A percentile compares a stretch with the other conserved stretches of the same genome.
These are phyloP conservation scores for Hirundo rustica DNA, from an alignment of 2,797 vertebrate species.

Conservation along the genomic window DNA sequence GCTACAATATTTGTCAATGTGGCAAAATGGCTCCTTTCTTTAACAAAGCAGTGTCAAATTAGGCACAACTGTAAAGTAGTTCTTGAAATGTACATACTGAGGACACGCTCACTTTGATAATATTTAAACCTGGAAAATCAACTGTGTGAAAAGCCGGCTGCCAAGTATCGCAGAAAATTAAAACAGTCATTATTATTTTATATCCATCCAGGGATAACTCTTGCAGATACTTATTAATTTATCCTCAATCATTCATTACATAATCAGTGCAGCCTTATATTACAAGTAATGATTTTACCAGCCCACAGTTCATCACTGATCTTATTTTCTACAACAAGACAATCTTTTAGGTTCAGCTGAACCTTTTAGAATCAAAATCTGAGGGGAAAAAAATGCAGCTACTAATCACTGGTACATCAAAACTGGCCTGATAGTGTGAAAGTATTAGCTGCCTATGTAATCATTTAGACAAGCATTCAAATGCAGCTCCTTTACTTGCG, in stretches of 20 bases:
- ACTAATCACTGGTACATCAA: not conserved
- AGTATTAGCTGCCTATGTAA: not conserved
- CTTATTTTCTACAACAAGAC: not conserved
- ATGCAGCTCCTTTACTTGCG: not conserved
- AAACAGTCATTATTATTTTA: not conserved
- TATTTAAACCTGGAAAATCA: not conserved
- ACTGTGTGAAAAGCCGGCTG: not conserved
- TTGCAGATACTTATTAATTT: not conserved
- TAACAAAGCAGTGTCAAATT: not conserved
- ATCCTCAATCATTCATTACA: not conserved
- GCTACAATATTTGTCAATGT: not conserved
- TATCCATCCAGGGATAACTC: not conserved
- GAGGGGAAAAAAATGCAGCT: not conserved
- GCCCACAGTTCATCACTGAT: not conserved
- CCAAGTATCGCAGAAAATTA: not conserved
- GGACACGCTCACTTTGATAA: not conserved
- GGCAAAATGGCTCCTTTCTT: not conserved
- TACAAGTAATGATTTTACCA: not conserved
- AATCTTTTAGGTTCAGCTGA: not conserved
- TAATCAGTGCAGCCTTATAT: not conserved
- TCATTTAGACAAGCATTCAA: not conserved
- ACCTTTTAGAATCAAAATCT: not conserved
- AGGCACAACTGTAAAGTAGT: not conserved
- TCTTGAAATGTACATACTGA: not conserved
- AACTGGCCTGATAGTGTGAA: not conserved